Conservation (phyloP, 2,113 vertebrate genomes). For the Centropristis striata region DNA sequence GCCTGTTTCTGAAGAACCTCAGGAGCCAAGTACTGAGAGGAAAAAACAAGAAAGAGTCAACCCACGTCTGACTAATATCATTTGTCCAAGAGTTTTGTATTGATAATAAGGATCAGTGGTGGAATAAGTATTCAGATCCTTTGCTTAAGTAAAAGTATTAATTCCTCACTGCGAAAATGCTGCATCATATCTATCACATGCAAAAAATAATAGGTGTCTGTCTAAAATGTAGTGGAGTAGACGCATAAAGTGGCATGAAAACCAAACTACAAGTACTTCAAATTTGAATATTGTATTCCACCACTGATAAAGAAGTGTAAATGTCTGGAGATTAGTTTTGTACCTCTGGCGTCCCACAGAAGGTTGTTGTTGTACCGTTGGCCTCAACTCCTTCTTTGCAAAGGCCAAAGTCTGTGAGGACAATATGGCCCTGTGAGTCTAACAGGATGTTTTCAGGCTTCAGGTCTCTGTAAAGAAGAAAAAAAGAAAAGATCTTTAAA, state of each 20-base stretch:
- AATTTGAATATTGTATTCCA: no score
- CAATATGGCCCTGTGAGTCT: conserved; percentile 87
- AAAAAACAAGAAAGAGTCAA: background rate
- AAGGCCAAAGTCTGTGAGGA: conserved; percentile 88
- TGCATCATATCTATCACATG: no score
- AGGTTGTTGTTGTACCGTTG: conserved; percentile 84
- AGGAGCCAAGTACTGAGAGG: conserved; percentile 85
- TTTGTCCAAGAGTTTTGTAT: background rate
- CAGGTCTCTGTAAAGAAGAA: conserved; percentile 79
- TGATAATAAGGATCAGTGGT: no score
- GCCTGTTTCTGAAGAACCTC: conserved; percentile 90
- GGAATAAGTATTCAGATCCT: no score
- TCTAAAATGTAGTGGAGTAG: no score
- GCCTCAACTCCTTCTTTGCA: conserved; percentile 87
- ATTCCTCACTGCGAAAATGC: no score
- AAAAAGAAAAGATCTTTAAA: background rate
- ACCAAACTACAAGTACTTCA: no score
- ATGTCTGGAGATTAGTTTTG: background rate
- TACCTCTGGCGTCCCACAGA: conserved; percentile 89
- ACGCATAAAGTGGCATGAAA: no score
- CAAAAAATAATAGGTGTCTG: no score
- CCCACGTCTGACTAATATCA: rapidly evolving
- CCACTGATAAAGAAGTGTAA: background rate
- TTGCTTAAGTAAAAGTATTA: no score
- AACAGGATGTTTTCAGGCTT: conserved; percentile 89